Percentiles rank a stretch among this genome's conserved stretches.
phyloP scores from a whole-genome alignment of 1,140 invertebrate genomes.

The Penaeus chinensis region DNA sequence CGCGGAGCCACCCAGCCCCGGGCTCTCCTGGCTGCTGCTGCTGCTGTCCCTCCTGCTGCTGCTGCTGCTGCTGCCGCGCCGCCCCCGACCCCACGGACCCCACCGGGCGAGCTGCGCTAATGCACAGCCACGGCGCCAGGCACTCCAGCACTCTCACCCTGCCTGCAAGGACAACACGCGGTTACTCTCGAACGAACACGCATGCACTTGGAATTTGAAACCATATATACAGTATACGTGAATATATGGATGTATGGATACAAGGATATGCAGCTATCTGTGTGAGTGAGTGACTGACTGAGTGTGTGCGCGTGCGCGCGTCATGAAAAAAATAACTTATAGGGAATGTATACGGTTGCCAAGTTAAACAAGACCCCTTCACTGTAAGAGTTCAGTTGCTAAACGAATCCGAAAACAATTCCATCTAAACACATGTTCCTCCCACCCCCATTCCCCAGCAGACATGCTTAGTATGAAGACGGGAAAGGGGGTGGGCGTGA shows the following conservation, averaged over 20 bases:
- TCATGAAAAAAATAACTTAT: neutral
- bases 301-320: neutral
- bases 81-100: slow-evolving; percentile 62
- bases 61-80: slow-evolving; percentile 43
- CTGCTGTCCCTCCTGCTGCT: slow-evolving; percentile 49
- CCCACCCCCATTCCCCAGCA: no score
- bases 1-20: slow-evolving; percentile 47
- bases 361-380: no score
- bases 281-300: neutral
- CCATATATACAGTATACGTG: neutral
- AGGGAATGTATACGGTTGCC: no score
- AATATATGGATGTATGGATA: neutral
- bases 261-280: no score
- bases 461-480: no score
- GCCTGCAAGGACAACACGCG: slow-evolving; percentile 42
- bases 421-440: no score
- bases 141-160: slow-evolving; percentile 64
- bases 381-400: no score
- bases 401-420: no score
- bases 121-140: slow-evolving; percentile 64
- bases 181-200: neutral
- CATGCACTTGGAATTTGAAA: neutral
- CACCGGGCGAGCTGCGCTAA: slow-evolving; percentile 62
- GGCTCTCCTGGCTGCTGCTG: slow-evolving; percentile 53
- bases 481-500: no score